Evolutionary conservation across 2,113 vertebrate genomes (phyloP), one percentile per base, ranked within the genome.

Genomic region (Siphamia tubifer): DNA sequence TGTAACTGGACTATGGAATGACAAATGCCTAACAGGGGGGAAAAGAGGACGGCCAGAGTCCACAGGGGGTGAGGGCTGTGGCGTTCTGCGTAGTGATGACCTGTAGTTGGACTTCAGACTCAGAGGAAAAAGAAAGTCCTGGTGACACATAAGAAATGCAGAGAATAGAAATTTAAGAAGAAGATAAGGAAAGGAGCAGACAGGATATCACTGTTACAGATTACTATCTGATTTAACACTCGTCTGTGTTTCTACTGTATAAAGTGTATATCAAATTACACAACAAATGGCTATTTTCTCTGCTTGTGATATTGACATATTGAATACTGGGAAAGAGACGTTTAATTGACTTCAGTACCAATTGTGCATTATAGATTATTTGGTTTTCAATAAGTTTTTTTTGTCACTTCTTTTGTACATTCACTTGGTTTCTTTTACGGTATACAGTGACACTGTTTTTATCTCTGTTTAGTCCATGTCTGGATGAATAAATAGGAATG

Each of bases 61-160:
- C 55, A 45, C 47, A 15, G 77, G 63, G 56, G 60, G 62, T 11
- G 13, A 38, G 9, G 39, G 40, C 15, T 32, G 74, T 5, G 61
- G 20, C 1, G 7, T 48, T 24, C 52, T 19, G 10, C 12, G 35
- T 13, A 12, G 32, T 13, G 44, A 30, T 28, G 73, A 44, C 23
- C 61, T 78, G 45, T 56, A 68, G 64, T 10, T 68, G 6, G 79
- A 32, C 42, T 75, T 79, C 27, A 83, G 72, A 57, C 47, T 80
- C 35, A 67, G 62, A n/a, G 90, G 91, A 61, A 93, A 88, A 65
- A 92, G 79, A 60, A 93, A 92, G 52, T 93, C 91, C 91, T 92
- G 45, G 21, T 23, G 48, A 49, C 16, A n/a, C 8, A 69, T 25
- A 71, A 27, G 12, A 27, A 27, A 12, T 16, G 15, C 6, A 43